Evolutionary conservation across 2,797 vertebrate genomes (phyloP).

Genomic region (Vespertilio murinus): DNA sequence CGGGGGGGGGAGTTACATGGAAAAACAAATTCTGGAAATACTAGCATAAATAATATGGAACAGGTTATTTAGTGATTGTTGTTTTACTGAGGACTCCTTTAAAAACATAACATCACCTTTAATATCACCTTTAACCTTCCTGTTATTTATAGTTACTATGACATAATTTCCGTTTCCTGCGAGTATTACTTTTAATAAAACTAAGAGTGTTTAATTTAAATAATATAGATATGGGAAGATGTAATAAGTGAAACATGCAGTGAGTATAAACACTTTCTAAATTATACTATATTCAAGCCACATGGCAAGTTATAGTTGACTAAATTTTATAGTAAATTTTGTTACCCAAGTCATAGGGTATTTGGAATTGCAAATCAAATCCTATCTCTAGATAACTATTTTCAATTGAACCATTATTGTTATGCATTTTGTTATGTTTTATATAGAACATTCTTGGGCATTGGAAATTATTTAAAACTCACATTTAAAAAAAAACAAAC

Average conservation of each 20-base stretch:
- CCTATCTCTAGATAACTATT: background rate
- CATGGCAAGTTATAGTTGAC: background rate
- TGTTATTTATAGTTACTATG: background rate
- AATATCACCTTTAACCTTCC: background rate
- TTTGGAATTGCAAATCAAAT: background rate
- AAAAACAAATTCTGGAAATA: background rate
- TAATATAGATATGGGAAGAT: background rate
- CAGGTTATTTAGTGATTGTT: background rate
- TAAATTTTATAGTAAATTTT: background rate
- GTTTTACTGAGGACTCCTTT: background rate
- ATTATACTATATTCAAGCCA: background rate
- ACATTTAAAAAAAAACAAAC: background rate
- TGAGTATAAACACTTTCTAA: background rate
- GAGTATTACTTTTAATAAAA: background rate
- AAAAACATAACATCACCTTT: background rate
- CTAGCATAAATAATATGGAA: background rate
- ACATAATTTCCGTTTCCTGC: background rate
- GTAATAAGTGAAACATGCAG: background rate
- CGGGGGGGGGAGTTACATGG: background rate
- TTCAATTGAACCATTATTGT: background rate
- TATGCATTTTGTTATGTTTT: background rate
- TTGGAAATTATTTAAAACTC: conserved; percentile 37
- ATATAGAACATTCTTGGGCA: background rate
- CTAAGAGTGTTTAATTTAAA: background rate
- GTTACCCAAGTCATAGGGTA: background rate